phyloP scores from a whole-genome alignment of 2,113 vertebrate species.

The Pycnonotus jocosus region DNA sequence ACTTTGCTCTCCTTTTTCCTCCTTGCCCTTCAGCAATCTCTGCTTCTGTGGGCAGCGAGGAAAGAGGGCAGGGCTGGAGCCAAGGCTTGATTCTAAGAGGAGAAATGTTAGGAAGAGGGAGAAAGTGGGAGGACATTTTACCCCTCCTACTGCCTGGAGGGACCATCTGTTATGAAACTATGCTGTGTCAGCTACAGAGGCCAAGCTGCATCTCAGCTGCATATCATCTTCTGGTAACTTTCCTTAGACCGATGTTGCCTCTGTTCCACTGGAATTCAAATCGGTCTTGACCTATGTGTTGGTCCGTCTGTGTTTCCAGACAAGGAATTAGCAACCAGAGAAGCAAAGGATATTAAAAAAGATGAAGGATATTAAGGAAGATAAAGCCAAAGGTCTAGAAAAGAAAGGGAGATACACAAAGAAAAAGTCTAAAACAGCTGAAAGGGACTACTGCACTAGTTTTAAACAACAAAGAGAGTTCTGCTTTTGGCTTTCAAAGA shows the following conservation, averaged over 20 bases:
- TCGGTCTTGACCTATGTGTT: background rate
- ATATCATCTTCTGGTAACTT: background rate
- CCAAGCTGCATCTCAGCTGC: background rate
- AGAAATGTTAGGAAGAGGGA: background rate
- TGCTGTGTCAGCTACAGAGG: background rate
- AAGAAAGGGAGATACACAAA: background rate
- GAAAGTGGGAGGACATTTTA: background rate
- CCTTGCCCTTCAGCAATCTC: background rate
- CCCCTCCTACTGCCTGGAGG: background rate
- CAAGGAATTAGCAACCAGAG: background rate
- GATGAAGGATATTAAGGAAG: background rate
- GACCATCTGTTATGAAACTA: background rate
- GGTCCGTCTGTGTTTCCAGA: background rate
- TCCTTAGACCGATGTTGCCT: background rate
- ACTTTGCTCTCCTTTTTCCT: background rate
- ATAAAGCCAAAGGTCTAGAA: background rate
- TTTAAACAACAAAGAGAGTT: background rate
- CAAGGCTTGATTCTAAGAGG: background rate
- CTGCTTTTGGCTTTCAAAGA: background rate
- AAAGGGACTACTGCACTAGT: background rate
- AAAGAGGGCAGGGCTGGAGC: background rate
- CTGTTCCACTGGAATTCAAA: background rate
- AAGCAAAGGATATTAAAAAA: background rate
- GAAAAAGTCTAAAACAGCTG: background rate
- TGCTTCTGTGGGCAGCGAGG: background rate